Conservation (phyloP, 2,113 vertebrate genomes). For the Lepus americanus region DNA sequence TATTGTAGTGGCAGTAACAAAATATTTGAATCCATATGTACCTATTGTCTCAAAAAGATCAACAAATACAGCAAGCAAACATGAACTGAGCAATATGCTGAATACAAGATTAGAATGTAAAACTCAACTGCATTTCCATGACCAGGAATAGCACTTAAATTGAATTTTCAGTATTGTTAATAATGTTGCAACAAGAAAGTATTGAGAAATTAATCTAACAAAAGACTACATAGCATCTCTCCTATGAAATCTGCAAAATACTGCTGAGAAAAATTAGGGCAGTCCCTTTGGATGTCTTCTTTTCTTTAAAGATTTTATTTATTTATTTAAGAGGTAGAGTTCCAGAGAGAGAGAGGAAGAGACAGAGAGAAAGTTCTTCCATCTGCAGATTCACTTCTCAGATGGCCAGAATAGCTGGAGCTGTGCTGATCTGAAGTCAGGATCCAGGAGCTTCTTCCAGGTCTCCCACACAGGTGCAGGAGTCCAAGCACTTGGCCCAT, state of each 20-base stretch:
- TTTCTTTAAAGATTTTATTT: neutral
- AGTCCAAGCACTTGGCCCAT: too few relatives aligned
- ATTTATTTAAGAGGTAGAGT: too few relatives aligned
- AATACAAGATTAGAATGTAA: neutral
- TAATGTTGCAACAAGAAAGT: neutral
- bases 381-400: too few relatives aligned
- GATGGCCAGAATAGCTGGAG: too few relatives aligned
- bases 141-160: neutral
- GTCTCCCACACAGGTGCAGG: too few relatives aligned
- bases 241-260: neutral
- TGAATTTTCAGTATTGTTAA: neutral
- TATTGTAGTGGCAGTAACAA: neutral
- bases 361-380: too few relatives aligned
- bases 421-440: too few relatives aligned
- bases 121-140: neutral
- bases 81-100: neutral
- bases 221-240: neutral
- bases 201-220: neutral
- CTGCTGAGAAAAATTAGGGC: neutral
- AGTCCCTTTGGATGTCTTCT: neutral
- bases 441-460: too few relatives aligned
- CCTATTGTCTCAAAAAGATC: neutral
- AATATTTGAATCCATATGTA: slow-evolving; percentile 2
- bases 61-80: neutral
- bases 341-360: too few relatives aligned